Conservation (phyloP, 2,113 vertebrate genomes). For the Proteles cristata region DNA sequence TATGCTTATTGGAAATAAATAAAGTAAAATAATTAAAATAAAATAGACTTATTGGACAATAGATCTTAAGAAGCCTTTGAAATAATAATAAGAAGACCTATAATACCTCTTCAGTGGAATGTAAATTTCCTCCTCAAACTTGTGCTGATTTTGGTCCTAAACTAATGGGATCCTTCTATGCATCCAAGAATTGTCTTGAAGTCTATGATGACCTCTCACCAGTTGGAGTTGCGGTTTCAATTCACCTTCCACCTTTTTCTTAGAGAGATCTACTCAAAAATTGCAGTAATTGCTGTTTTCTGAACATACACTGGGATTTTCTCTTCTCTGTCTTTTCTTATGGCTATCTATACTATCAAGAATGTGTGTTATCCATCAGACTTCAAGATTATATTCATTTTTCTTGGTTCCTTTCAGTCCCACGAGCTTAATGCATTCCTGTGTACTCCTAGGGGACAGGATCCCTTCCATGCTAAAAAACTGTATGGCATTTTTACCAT, state of each 20-base stretch:
- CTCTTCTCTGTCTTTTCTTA: background rate
- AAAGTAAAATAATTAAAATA: background rate
- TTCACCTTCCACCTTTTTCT: background rate
- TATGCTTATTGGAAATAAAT: background rate
- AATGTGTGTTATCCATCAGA: background rate
- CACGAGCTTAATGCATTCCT: background rate
- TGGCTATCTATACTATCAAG: background rate
- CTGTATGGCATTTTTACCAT: background rate
- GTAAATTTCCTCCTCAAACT: background rate
- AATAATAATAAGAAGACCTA: background rate
- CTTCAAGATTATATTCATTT: background rate
- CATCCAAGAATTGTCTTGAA: background rate
- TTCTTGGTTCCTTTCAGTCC: background rate
- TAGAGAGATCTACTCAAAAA: background rate
- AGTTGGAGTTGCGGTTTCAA: background rate
- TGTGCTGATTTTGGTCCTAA: background rate
- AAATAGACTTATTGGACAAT: background rate
- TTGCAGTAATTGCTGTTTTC: background rate
- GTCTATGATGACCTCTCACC: background rate
- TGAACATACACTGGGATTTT: background rate
- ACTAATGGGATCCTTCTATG: background rate
- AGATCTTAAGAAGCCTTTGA: background rate
- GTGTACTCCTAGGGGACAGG: background rate
- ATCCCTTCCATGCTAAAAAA: background rate
- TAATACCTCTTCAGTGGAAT: background rate